These are phyloP conservation scores for Acrocephalus kingi DNA, from an alignment of 2,113 vertebrate species.

Conservation along the genomic window DNA sequence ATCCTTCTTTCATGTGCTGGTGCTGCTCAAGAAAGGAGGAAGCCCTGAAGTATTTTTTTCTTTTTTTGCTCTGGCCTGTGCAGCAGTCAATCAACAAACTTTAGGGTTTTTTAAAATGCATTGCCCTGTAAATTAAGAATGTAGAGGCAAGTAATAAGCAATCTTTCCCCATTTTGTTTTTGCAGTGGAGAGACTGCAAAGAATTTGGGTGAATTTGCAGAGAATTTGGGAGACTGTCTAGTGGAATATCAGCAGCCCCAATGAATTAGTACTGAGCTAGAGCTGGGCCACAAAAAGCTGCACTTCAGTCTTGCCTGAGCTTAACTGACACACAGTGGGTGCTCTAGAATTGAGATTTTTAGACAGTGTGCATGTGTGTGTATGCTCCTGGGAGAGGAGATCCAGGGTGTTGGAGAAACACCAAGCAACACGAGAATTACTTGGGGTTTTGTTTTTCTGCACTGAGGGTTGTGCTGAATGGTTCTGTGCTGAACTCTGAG, in stretches of 20 bases:
- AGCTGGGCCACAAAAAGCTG: background rate
- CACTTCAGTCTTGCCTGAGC: background rate
- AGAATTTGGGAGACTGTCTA: background rate
- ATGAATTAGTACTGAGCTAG: background rate
- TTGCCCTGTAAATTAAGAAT: background rate
- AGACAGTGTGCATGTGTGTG: fast-evolving
- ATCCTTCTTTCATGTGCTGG: background rate
- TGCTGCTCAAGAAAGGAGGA: background rate
- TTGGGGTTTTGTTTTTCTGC: background rate
- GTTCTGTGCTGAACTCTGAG: background rate
- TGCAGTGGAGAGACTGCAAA: too few relatives aligned
- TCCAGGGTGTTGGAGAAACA: background rate
- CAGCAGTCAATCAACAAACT: background rate
- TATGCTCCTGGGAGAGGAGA: background rate
- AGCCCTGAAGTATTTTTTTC: background rate
- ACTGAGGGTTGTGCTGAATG: background rate
- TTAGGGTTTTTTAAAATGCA: background rate
- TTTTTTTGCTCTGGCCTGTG: background rate
- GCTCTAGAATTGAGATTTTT: background rate
- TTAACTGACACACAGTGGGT: background rate
- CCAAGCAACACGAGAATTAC: background rate
- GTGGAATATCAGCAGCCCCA: background rate
- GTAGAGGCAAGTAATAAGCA: background rate
- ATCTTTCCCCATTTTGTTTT: background rate
- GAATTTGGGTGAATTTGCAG: background rate